Evolutionary conservation across 2,797 vertebrate genomes (phyloP).

Genomic region (Ceyx erithaca): DNA sequence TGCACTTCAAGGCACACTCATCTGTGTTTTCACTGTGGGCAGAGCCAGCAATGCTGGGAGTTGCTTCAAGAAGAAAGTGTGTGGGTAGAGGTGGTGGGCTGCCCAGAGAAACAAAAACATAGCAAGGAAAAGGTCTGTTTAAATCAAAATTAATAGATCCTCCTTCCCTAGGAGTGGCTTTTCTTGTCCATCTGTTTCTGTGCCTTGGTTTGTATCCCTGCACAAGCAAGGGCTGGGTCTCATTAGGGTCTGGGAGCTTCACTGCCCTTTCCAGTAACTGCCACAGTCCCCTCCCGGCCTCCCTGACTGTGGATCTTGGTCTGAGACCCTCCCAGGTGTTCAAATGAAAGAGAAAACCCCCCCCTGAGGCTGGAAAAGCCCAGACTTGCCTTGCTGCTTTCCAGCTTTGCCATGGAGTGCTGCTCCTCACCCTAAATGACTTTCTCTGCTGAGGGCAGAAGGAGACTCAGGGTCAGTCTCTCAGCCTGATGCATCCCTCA

Average conservation of each 20-base stretch:
- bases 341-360: neutral
- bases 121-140: neutral
- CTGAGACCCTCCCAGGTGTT: conserved; percentile 23
- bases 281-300: rapidly evolving
- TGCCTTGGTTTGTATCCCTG: neutral
- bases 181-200: neutral
- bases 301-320: neutral
- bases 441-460: neutral
- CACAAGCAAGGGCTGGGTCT: neutral
- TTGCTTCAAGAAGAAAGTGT: neutral
- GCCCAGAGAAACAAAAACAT: neutral
- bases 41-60: neutral
- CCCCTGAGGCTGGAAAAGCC: neutral
- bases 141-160: neutral
- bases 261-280: neutral
- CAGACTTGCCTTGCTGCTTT: neutral
- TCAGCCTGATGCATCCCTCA: neutral
- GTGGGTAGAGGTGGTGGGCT: neutral
- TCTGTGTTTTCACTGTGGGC: neutral
- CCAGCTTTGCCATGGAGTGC: neutral
- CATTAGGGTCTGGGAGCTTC: neutral
- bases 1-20: neutral
- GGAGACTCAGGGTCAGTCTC: neutral
- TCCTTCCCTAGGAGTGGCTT: neutral
- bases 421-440: neutral